Evolutionary conservation across 2,888 invertebrate genomes (phyloP).

Genomic region (Himalopsyche kuldschensis): DNA sequence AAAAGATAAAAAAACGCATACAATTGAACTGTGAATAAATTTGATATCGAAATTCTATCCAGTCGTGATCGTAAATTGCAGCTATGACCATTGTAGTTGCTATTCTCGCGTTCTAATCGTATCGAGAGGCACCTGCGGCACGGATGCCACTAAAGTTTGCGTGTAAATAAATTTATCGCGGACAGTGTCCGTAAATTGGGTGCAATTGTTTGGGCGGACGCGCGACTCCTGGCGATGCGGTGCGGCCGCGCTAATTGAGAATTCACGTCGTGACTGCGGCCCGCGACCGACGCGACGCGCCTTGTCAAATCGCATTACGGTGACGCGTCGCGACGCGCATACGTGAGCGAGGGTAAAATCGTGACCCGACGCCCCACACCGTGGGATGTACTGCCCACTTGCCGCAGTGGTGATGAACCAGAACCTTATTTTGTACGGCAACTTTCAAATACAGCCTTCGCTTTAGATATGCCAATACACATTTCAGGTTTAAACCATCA

Average conservation of each 20-base stretch:
- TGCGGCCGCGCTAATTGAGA: constrained; percentile 11
- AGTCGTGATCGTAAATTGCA: too few relatives aligned
- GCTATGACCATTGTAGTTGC: too few relatives aligned
- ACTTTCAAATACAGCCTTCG: too few relatives aligned
- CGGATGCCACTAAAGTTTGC: neutral
- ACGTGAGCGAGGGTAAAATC: constrained; percentile 5
- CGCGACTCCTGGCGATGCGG: neutral
- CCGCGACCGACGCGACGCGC: constrained; percentile 5
- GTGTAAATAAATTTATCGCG: neutral
- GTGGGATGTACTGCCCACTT: neutral
- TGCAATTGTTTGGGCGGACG: neutral
- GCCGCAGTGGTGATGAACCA: neutral
- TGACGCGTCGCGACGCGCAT: constrained; percentile 13
- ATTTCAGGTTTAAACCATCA: too few relatives aligned
- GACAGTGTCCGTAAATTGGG: neutral
- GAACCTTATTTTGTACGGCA: neutral
- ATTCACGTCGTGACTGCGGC: neutral
- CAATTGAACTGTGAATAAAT: too few relatives aligned
- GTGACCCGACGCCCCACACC: neutral
- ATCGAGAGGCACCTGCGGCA: neutral
- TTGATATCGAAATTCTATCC: too few relatives aligned
- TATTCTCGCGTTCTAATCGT: neutral
- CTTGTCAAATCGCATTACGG: constrained; percentile 31
- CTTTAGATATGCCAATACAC: too few relatives aligned
- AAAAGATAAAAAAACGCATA: too few relatives aligned